phyloP scores from a whole-genome alignment of 2,888 invertebrate genomes.

The Agrochola lychnidis region DNA sequence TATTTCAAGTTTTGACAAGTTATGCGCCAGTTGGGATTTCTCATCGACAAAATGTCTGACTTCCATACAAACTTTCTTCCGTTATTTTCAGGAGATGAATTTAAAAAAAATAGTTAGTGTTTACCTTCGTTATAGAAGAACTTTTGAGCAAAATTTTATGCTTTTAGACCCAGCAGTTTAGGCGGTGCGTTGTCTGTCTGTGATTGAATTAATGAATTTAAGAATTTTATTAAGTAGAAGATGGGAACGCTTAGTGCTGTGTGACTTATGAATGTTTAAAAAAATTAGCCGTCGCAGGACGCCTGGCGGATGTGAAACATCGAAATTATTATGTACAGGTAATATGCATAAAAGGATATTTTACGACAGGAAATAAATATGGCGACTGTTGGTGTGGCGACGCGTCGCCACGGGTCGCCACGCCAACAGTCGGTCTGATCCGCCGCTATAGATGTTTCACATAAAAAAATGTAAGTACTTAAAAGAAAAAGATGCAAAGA shows the following conservation, averaged over 20 bases:
- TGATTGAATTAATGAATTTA: neutral
- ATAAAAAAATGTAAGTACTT: no score
- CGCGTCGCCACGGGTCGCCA: no score
- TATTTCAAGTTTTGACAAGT: neutral
- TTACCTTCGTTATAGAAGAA: neutral
- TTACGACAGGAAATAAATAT: no score
- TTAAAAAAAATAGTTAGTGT: neutral
- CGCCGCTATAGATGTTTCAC: no score
- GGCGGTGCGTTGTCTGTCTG: neutral
- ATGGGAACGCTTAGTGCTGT: neutral
- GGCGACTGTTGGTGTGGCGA: no score
- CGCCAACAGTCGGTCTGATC: no score
- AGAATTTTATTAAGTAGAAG: neutral
- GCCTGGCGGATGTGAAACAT: no score
- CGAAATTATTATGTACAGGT: no score
- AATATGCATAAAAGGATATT: no score
- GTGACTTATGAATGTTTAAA: no score
- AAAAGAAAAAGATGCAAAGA: neutral
- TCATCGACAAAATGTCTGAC: neutral
- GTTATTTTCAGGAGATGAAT: neutral
- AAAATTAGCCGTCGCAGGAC: no score
- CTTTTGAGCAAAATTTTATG: no score
- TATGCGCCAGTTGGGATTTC: neutral
- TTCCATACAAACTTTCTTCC: neutral
- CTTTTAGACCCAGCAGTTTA: neutral